Evolutionary conservation across 2,888 invertebrate genomes (phyloP), one percentile per base, ranked within the genome.

Genomic region (Tenthredo distinguenda): DNA sequence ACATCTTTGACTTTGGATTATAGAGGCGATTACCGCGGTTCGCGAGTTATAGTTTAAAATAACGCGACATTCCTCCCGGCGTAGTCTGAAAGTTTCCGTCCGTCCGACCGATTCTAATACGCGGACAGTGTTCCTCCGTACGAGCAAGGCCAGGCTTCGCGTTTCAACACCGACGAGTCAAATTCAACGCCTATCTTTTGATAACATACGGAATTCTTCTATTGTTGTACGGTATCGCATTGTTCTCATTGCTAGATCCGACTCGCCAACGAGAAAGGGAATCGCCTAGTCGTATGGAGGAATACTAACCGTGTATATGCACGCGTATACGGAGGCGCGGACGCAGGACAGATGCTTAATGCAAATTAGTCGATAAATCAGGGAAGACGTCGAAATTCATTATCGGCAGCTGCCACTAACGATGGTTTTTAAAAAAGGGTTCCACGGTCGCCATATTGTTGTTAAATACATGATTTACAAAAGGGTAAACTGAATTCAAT

Each of bases 161-260:
- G 90, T 91, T 91, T 91, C 91, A 89, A 91, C 89, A 89, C 90
- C 87, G 84, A 88, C 87, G 90, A 88, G 88, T 90, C 90, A 89
- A 90, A 91, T 91, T 91, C 90, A 89, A 91, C 89, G 47, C 83
- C 83, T 83, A 68, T 83, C 83, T 68, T 83, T 83, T 83, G 83
- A 83, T 83, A 83, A 83, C 83, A 71, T 71, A 83, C 15, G 83
- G 83, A 83, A 83, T 83, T 83, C 83, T 83, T 83, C 81, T 50
- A 81, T 81, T 81, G 81, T 81, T 81, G 81, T 81, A 81, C 21
- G 26, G 50, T 34, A 43, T 68, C 83, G 83, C 83, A 83, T 83
- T 83, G 83, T 83, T 83, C 68, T 47, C 62, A 40, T 81, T 21
- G 81, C 81, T 21, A 31, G 81, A 43, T 62, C 26, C 81, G 12